Base-by-base conservation (phyloP, 2,113 vertebrate species). In the Oreamnos americanus region DNA sequence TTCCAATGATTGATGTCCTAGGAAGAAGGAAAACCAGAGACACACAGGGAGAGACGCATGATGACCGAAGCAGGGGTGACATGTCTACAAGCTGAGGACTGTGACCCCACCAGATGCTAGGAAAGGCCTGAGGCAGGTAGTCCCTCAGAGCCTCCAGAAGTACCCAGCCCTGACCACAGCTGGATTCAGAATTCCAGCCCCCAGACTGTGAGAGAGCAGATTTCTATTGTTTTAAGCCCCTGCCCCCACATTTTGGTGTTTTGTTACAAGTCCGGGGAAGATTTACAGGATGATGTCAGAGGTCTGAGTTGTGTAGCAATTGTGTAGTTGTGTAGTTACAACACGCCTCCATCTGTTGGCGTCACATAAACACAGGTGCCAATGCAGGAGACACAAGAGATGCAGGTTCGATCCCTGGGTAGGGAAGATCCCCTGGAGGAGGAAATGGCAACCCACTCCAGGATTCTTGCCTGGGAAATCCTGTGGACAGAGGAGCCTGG, bases 1-100 rank as follows among this genome's bases (percentile, higher is more conserved):
- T 28, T 9, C 13, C 5, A 3, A 6, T 1, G 15, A 28, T 21
- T 16, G 14, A 60, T 8, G 45, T 60, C 64, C 79, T 19, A 6
- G 19, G 71, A 84, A 33, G 95, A 39, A 30, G 67, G 43, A 33
- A 17, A 6, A 53, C 26, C 26, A 25, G 33, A 36, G 26, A 21
- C 9, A 7, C 17, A 0, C 1, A 0, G 58, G n/a, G 83, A 55
- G 6, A 4, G 6, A 6, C 16, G 0, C 2, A 1, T 0, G 21
- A 15, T 1, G 0, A n/a, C 2, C 0, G 9, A 8, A 13, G 19
- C 17, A 6, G 57, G 5, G 1, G 51, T 2, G 5, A 30, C 0
- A 4, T 1, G 2, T 17, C 74, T 11, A 14, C 15, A 4, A 10
- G 28, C 26, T 26, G 2, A 71, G 92, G 43, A 4, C 2, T 0